These are phyloP conservation scores for Vannuccia rotundouncinata DNA, from an alignment of 2,888 invertebrate species.

Conservation along the genomic window DNA sequence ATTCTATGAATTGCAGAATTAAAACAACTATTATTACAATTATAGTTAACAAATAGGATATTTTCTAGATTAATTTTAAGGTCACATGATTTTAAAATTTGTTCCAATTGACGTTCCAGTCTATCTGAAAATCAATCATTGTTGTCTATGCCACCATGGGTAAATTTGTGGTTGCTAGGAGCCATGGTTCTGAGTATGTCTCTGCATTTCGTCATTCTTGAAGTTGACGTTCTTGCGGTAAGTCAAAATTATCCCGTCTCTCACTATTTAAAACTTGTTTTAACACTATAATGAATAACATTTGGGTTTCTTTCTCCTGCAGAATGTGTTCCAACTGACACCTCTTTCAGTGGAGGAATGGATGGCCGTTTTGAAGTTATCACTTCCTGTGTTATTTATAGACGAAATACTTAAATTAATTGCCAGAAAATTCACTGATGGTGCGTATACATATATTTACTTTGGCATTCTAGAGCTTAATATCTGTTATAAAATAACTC, in stretches of 20 bases:
- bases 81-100: not conserved
- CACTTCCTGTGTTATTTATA: constrained; percentile 93
- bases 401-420: constrained; percentile 99
- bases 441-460: constrained; percentile 68
- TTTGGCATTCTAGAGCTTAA: too few relatives aligned
- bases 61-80: too few relatives aligned
- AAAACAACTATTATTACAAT: too few relatives aligned
- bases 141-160: constrained; percentile 97
- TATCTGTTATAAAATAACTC: too few relatives aligned
- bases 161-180: constrained; percentile 93
- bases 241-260: too few relatives aligned
- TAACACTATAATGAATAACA: not conserved
- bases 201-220: constrained; percentile 98
- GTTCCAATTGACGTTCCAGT: constrained; percentile 65
- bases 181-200: constrained; percentile 98
- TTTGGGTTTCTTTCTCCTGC: constrained; percentile 45
- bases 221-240: constrained; percentile 95
- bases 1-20: too few relatives aligned
- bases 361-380: constrained; percentile 98
- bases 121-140: constrained; percentile 99
- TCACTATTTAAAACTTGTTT: not conserved
- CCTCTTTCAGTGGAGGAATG: constrained; percentile 87
- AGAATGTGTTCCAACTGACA: constrained; percentile 99
- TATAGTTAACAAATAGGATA: too few relatives aligned
- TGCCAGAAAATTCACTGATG: constrained; percentile 98